Evolutionary conservation across 2,888 invertebrate genomes (phyloP).

Genomic region (Spodoptera littoralis): DNA sequence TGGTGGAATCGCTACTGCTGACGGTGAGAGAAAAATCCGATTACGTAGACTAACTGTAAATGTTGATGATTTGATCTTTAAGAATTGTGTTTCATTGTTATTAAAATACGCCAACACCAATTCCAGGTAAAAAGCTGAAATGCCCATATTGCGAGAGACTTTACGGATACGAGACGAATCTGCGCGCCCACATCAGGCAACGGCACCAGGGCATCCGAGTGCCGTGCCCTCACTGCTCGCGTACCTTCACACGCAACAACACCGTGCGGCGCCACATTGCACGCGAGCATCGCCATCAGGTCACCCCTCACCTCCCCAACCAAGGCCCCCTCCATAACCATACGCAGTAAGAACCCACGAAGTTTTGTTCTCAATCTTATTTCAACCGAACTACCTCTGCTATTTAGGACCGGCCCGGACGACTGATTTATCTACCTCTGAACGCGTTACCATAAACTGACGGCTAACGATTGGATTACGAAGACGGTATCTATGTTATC

Average conservation of each 20-base stretch:
- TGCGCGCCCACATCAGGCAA: constrained; percentile 96
- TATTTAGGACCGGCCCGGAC: constrained; percentile 68
- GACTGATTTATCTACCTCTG: constrained; percentile 64
- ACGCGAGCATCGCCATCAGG: constrained; percentile 95
- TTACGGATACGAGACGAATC: constrained; percentile 97
- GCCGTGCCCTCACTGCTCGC: constrained; percentile 96
- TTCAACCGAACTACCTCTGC: constrained; percentile 84
- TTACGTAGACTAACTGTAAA: background rate
- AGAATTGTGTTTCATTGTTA: background rate
- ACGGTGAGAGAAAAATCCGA: constrained; percentile 88
- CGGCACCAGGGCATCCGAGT: constrained; percentile 97
- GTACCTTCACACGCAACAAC: constrained; percentile 97
- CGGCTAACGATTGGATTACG: constrained; percentile 49
- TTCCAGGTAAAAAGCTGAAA: constrained; percentile 96
- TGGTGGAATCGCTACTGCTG: constrained; percentile 94
- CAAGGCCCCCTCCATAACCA: constrained; percentile 90
- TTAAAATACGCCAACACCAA: constrained; percentile 7
- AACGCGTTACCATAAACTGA: constrained; percentile 44
- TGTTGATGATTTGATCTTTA: background rate
- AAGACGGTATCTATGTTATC: constrained; percentile 48
- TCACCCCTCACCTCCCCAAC: constrained; percentile 90
- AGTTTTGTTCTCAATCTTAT: constrained; percentile 61
- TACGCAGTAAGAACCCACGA: constrained; percentile 86
- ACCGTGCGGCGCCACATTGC: constrained; percentile 97
- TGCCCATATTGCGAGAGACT: constrained; percentile 97